Evolutionary conservation across 1,140 invertebrate genomes (phyloP), one percentile per base, ranked within the genome.

Genomic region (Drosophila navojoa): DNA sequence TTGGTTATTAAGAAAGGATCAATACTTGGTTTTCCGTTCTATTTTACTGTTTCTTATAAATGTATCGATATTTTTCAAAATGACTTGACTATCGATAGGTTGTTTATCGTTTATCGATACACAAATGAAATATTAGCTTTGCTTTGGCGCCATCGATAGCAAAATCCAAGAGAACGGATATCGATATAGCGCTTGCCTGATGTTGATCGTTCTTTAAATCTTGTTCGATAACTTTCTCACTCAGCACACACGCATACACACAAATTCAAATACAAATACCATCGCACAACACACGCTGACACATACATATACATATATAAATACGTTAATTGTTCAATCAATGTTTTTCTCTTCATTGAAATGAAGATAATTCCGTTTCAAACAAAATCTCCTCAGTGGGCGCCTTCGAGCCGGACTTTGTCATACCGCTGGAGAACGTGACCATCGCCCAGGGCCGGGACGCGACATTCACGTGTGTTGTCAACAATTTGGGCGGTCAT

Each of bases 401-500:
- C 86, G 94, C 94, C 77, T 95, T 96, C 93, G 96, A 96, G 92
- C 97, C 96, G 90, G 96, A 97, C 92, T 98, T 97, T 94, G 94
- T 95, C 75, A 95, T 95, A 87, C 96, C 96, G 40, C 93, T 97
- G 93, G 95, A 96, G 93, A 97, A 97, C 93, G 94, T 97, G 92
- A 97, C 96, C 72, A 96, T 97, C 75, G 94, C 96, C 55, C 96
- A 97, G 92, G 96, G 97, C 55, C 94, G 96, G 79, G 96, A 97
- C 72, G 97, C 96, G 71, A 96, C 96, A 81, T 97, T 98, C 93
- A 97, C 96, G 68, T 97, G 97, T 91, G 96, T 97, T 89, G 96
- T 98, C 80, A 97, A 96, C 93, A 97, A 97, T 94, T 95, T 98
- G 90, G 96, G 96, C 91, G 96, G 96, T 95, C 96, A 97, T 94